Percentiles rank a stretch among this genome's conserved stretches.
Evolutionary conservation across 1,140 invertebrate species (phyloP).

Genomic region (Caerostris darwini): DNA sequence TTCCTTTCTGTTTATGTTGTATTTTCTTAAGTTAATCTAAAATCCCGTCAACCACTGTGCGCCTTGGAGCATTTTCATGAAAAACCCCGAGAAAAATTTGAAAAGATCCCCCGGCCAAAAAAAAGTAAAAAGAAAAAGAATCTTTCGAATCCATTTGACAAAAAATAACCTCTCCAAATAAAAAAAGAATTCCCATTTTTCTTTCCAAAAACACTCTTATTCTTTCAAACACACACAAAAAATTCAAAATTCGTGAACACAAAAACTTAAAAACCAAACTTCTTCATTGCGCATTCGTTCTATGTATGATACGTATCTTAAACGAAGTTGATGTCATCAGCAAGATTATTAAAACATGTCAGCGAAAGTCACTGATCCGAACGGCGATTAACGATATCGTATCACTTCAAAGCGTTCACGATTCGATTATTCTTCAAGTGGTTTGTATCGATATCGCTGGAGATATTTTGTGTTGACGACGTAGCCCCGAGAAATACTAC

Average conservation of each 20-base stretch:
- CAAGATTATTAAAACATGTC: slow-evolving; percentile 5
- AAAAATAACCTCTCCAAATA: slow-evolving; percentile 14
- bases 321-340: background rate
- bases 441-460: background rate
- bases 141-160: slow-evolving; percentile 38
- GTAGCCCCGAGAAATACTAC: slow-evolving; percentile 36
- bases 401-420: slow-evolving; percentile 47
- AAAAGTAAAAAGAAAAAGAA: background rate
- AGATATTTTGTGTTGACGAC: slow-evolving; percentile 26
- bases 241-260: background rate
- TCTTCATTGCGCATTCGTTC: background rate
- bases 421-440: slow-evolving; percentile 42
- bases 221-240: background rate
- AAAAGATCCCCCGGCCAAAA: background rate
- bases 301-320: background rate
- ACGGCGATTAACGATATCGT: background rate
- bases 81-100: background rate
- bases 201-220: background rate
- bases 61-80: background rate
- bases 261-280: background rate
- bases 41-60: background rate
- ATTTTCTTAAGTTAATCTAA: background rate
- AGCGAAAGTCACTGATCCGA: slow-evolving; percentile 1
- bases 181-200: slow-evolving; percentile 1
- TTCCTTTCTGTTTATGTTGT: background rate